phyloP scores from a whole-genome alignment of 92 coral and sea anemone species.

The Palythoa caribaeorum region DNA sequence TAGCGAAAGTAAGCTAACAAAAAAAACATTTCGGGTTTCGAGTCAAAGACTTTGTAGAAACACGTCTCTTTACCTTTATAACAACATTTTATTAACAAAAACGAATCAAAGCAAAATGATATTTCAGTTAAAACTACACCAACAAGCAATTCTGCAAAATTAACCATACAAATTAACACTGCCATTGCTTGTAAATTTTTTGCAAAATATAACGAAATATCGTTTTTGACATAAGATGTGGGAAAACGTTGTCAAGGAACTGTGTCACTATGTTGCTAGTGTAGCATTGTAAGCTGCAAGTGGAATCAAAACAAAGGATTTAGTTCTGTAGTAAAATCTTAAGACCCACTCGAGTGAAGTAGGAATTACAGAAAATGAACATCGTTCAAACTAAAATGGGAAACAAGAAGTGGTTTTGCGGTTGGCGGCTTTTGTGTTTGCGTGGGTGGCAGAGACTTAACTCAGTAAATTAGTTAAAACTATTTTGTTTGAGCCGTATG shows the following conservation, averaged over 20 bases:
- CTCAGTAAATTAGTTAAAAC: slow-evolving; percentile 32
- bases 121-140: slow-evolving; percentile 23
- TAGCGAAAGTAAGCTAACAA: neutral
- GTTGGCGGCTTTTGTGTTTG: slow-evolving; percentile 40
- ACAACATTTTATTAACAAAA: neutral
- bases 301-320: neutral
- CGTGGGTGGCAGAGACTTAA: slow-evolving; percentile 39
- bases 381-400: slow-evolving; percentile 22
- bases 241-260: neutral
- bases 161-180: neutral
- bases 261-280: slow-evolving; percentile 12
- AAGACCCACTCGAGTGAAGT: slow-evolving; percentile 18
- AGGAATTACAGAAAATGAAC: slow-evolving; percentile 33
- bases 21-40: neutral
- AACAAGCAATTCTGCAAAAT: neutral
- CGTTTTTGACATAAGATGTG: neutral
- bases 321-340: neutral
- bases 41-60: neutral
- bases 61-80: neutral
- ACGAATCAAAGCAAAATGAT: slow-evolving; percentile 23
- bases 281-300: neutral
- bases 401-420: slow-evolving; percentile 34
- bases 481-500: neutral
- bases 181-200: neutral
- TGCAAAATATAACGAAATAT: neutral